Percentiles rank a stretch among this genome's conserved stretches.
Evolutionary conservation across 2,888 invertebrate genomes (phyloP).

Genomic region (Venustoraphidia nigricollis): DNA sequence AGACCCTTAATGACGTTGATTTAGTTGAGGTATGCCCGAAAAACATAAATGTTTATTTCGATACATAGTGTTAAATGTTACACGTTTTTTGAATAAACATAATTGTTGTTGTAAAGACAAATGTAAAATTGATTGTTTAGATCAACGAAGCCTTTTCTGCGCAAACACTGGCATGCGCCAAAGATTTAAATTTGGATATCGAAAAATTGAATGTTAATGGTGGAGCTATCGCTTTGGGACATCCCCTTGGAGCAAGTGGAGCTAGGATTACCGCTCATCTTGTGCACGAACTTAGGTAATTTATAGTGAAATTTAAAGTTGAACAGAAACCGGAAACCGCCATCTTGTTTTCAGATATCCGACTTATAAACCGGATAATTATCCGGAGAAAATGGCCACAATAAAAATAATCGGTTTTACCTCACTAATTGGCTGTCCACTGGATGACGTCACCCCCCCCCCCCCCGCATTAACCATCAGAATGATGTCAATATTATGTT

Average conservation of each 20-base stretch:
- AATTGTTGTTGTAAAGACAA: conserved; percentile 7
- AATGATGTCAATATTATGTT: too few species aligned
- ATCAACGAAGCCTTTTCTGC: conserved; percentile 98
- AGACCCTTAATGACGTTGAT: conserved; percentile 75
- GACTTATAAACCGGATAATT: too few species aligned
- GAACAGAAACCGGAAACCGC: too few species aligned
- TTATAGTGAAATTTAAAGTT: conserved; percentile 4
- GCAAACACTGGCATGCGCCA: conserved; percentile 84
- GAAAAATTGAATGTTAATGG: conserved; percentile 88
- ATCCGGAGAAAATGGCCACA: too few species aligned
- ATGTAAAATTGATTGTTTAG: conserved; percentile 30
- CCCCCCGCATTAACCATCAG: too few species aligned
- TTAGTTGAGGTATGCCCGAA: conserved; percentile 61
- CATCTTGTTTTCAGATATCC: too few species aligned
- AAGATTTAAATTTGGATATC: conserved; percentile 72
- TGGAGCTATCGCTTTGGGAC: conserved; percentile 94
- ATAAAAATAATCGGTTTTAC: too few species aligned
- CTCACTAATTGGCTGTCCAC: too few species aligned
- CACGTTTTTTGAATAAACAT: not conserved
- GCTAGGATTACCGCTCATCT: conserved; percentile 83
- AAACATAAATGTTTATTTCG: not conserved
- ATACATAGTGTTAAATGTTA: not conserved
- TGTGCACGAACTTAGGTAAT: conserved; percentile 77
- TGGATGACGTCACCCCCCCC: too few species aligned
- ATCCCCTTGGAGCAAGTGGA: conserved; percentile 92